phyloP scores from a whole-genome alignment of 2,888 invertebrate species.

The Limnephilus rhombicus region DNA sequence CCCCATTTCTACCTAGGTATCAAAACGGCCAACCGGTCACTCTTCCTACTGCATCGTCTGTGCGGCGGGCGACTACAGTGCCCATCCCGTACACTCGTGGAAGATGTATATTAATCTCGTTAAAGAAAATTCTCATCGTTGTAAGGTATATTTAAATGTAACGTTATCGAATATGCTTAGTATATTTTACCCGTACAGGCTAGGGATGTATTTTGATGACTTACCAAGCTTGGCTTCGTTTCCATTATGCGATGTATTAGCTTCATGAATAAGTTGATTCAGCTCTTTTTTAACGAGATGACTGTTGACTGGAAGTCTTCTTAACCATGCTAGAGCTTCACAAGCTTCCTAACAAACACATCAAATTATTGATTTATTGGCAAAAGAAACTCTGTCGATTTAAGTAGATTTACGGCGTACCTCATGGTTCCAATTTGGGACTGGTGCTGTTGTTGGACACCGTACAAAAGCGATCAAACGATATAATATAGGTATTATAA shows the following conservation, averaged over 20 bases:
- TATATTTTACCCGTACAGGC: too few species aligned
- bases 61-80: too few species aligned
- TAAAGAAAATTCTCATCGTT: too few species aligned
- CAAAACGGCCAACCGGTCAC: too few species aligned
- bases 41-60: too few species aligned
- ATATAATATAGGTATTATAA: too few species aligned
- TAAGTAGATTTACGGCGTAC: background rate
- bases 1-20: too few species aligned
- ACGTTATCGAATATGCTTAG: too few species aligned
- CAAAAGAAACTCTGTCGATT: background rate
- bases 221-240: background rate
- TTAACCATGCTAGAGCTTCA: constrained; percentile 62
- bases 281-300: constrained; percentile 55
- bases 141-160: too few species aligned
- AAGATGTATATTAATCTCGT: too few species aligned
- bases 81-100: too few species aligned
- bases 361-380: background rate
- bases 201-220: background rate
- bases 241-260: background rate
- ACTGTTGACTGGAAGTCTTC: constrained; percentile 55
- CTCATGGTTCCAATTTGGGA: background rate
- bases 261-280: constrained; percentile 37
- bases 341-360: constrained; percentile 60
- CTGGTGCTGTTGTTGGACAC: background rate
- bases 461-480: background rate